Evolutionary conservation across 2,113 vertebrate genomes (phyloP).

Genomic region (Oxyruncus cristatus): DNA sequence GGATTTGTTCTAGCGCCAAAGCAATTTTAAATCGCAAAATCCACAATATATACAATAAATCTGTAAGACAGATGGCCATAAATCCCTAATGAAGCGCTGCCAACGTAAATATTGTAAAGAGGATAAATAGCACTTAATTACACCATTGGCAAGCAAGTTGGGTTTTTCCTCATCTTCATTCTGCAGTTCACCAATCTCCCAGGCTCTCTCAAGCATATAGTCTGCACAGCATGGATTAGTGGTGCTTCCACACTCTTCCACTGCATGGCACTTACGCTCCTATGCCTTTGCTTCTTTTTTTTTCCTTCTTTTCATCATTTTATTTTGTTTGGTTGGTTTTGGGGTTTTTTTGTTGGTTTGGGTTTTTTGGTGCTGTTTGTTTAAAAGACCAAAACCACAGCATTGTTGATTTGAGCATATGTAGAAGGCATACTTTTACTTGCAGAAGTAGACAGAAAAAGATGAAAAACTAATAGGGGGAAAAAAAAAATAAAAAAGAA

Average conservation of each 20-base stretch:
- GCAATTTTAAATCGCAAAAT: conserved; percentile 4
- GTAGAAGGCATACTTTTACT: neutral
- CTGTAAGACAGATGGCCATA: conserved; percentile 41
- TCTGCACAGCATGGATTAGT: fast-evolving
- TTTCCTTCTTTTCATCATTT: no score
- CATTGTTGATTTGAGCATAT: neutral
- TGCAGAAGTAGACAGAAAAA: fast-evolving
- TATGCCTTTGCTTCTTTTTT: neutral
- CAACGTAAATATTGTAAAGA: conserved; percentile 45
- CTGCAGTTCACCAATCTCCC: neutral
- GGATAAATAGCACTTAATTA: conserved; percentile 43
- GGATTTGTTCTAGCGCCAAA: neutral
- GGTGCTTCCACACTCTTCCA: neutral
- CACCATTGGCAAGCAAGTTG: neutral
- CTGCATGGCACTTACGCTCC: neutral
- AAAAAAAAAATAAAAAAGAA: neutral
- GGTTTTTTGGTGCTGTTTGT: no score
- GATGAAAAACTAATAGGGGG: neutral
- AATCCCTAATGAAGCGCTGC: conserved; percentile 27
- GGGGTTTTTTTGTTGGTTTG: no score
- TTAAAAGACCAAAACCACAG: fast-evolving
- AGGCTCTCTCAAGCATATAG: neutral
- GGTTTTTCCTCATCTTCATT: neutral
- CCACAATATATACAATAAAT: conserved; percentile 5
- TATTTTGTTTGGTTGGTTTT: no score